phyloP scores from a whole-genome alignment of 2,113 vertebrate species.

The Zosterops japonicus region DNA sequence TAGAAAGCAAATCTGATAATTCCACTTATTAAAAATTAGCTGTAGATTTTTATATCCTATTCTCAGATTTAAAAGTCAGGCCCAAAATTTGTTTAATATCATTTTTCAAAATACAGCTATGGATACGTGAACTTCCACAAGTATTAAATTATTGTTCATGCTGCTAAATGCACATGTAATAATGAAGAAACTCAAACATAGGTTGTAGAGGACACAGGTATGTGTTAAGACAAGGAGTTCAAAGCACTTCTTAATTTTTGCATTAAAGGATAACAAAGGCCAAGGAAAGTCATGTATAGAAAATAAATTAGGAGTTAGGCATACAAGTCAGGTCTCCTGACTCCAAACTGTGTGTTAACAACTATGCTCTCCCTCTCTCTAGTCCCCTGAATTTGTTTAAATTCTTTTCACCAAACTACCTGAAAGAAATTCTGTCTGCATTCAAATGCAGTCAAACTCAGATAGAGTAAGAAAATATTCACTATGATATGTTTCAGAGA shows the following conservation, averaged over 20 bases:
- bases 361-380: neutral
- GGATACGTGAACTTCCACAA: neutral
- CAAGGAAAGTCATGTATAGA: neutral
- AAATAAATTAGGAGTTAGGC: neutral
- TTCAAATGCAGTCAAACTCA: neutral
- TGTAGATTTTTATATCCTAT: neutral
- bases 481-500: neutral
- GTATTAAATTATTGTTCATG: neutral
- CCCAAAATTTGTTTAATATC: neutral
- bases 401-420: neutral
- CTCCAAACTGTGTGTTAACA: neutral
- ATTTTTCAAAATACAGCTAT: neutral
- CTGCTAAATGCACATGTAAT: neutral
- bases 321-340: neutral
- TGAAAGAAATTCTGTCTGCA: neutral
- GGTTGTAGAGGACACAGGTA: neutral
- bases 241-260: neutral
- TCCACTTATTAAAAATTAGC: neutral
- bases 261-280: neutral
- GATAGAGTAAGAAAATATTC: neutral
- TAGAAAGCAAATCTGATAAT: neutral
- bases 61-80: neutral
- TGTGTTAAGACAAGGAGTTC: neutral
- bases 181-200: neutral
- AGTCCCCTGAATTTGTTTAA: neutral